Base-by-base conservation (phyloP, 2,888 invertebrate species). In the Drosophila greeni region DNA sequence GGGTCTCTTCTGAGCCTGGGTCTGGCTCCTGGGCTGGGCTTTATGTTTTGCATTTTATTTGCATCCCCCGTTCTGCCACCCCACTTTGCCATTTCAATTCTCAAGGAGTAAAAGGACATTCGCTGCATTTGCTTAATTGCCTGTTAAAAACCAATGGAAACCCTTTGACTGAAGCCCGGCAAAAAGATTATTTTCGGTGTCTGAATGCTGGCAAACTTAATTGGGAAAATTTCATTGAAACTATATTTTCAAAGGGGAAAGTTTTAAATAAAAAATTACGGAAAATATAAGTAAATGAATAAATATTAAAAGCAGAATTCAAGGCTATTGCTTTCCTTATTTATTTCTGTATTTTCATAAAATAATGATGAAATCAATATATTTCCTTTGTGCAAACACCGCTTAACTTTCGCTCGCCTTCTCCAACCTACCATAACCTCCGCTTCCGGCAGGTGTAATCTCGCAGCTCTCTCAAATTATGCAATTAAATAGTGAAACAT, bases 401-500 rank as follows among this genome's bases (percentile, higher is more conserved):
- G 1, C 5, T 14, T 0, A n/a, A n/a, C 26, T 26, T 43, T 2
- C 18, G 14, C 1, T 18, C 9, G 16, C 9, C 5, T 14, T 18
- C 12, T 12, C 1, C 6, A 7, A 8, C 7, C 16, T 11, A 8
- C 14, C 29, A 12, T 2, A 20, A 39, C 31, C 26, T 24, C 6
- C 31, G 8, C 24, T 29, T 48, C 40, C 29, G 40, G 34, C 75
- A 77, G 82, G 74, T 77, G 76, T 68, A 82, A 68, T 78, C 80
- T 65, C 69, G 43, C 67, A 60, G 61, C 74, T 37, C 48, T 84
- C 69, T 62, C 80, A 82, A 84, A 84, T 84, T 84, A 79, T 79
- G 79, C 85, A 84, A 79, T 79, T 79, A 79, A 79, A 82, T 66
- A 74, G 83, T 84, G 85, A 69, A 79, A 40, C 56, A 67, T 62